phyloP scores from a whole-genome alignment of 1,140 invertebrate species.

The Scaptomyza hsui region DNA sequence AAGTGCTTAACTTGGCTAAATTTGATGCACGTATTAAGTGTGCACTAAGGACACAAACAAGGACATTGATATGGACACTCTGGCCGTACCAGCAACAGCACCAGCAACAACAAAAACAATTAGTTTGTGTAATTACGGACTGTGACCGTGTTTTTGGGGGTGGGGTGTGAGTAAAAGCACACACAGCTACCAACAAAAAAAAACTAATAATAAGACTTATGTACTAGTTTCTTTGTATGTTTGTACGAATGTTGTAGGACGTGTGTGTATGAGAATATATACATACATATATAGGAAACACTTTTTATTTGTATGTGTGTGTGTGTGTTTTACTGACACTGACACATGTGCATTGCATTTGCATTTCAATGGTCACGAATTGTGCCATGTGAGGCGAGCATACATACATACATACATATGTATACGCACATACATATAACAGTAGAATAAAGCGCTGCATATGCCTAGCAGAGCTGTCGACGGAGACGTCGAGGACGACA shows the following conservation, averaged over 20 bases:
- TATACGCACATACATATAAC: neutral
- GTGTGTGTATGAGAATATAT: neutral
- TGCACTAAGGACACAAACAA: constrained; percentile 45
- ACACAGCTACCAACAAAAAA: constrained; percentile 11
- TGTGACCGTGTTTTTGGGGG: neutral
- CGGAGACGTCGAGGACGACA: constrained; percentile 14
- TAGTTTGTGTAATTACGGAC: constrained; percentile 57
- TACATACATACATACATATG: neutral
- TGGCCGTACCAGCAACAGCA: neutral
- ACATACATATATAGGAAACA: neutral
- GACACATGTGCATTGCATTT: constrained; percentile 55
- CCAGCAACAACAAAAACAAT: constrained; percentile 41
- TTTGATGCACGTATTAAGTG: constrained; percentile 41
- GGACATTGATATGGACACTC: constrained; percentile 10
- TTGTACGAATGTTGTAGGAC: neutral
- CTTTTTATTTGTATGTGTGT: neutral
- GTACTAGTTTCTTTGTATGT: neutral
- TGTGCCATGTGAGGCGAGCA: neutral
- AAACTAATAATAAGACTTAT: neutral
- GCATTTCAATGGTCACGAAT: constrained; percentile 48
- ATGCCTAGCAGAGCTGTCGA: constrained; percentile 3
- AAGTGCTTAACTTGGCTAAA: constrained; percentile 51
- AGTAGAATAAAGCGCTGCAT: neutral
- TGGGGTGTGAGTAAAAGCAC: neutral
- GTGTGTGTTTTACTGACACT: constrained; percentile 2